Conservation (phyloP, 1,140 invertebrate species). For the Musca vetustissima region DNA sequence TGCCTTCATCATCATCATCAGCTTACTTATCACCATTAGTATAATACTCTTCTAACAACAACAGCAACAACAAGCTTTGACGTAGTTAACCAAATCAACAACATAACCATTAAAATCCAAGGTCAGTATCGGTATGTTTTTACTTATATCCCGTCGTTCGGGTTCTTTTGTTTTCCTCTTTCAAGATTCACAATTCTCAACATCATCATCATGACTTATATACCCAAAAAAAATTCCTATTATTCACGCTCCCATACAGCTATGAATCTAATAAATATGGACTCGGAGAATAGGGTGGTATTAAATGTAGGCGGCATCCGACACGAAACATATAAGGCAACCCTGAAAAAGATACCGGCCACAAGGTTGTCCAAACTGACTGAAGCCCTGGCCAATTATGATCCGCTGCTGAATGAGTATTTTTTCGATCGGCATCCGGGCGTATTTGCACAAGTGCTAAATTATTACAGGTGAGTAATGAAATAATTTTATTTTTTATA, state of each 20-base stretch:
- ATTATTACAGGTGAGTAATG: slow-evolving; percentile 76
- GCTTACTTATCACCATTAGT: too few species aligned
- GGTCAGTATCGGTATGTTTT: slow-evolving; percentile 9
- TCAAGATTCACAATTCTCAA: too few species aligned
- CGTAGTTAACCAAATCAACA: background rate
- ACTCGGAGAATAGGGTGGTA: slow-evolving; percentile 95
- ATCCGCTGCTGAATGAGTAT: slow-evolving; percentile 95
- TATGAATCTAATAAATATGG: slow-evolving; percentile 84
- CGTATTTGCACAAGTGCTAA: slow-evolving; percentile 93
- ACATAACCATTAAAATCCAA: background rate
- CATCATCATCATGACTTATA: slow-evolving; percentile 43
- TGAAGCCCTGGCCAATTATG: slow-evolving; percentile 90
- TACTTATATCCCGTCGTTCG: too few species aligned
- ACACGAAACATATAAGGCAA: slow-evolving; percentile 94
- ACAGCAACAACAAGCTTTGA: too few species aligned
- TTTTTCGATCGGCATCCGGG: slow-evolving; percentile 98
- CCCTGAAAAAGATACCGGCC: slow-evolving; percentile 91
- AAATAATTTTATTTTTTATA: background rate
- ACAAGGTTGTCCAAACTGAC: slow-evolving; percentile 86
- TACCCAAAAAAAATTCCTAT: slow-evolving; percentile 53
- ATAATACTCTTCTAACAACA: too few species aligned
- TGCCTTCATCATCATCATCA: too few species aligned
- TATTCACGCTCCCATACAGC: slow-evolving; percentile 54
- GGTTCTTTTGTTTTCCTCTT: background rate
- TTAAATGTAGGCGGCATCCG: slow-evolving; percentile 97